Evolutionary conservation across 2,113 vertebrate species (phyloP), one percentile per base, ranked within the genome.

Genomic region (Pionites leucogaster): DNA sequence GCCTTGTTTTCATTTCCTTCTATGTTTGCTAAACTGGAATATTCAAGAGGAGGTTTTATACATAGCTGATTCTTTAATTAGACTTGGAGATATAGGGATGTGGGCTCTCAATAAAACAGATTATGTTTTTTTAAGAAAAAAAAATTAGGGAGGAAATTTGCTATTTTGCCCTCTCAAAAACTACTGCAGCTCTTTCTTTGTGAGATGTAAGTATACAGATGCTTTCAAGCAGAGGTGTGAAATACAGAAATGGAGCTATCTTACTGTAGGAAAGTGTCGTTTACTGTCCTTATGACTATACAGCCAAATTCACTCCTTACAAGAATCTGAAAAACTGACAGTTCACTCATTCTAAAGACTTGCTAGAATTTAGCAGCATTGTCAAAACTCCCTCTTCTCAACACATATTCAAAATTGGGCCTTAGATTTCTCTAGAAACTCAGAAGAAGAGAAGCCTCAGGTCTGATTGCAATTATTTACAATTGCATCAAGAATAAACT

Each of bases 341-440:
- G 74, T 82, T 90, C n/a, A 37, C 49, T 85, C 67, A 37, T 85
- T 67, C 35, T 86, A 25, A 70, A 93, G 87, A 53, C 71, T 55
- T 80, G 82, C 33, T 90, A 50, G 82, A 91, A 91, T 72, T 64
- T 75, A 76, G 87, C 82, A 93, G 87, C 12, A 3, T 70, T 92
- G 79, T 85, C 85, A 91, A 91, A 90, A 90, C 63, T 62, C 75
- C 46, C 24, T 81, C 68, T 83, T 82, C 86, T 85, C 76, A 88
- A 55, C 50, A 59, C 4, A 1, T 20, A 50, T 29, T 64, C 72
- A 76, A 94, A 94, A 86, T 18, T 11, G 7, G 25, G 46, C 37
- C 71, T 57, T 6, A 25, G 41, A 67, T 59, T 79, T 86, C 85
- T 92, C 53, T 59, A 95, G 65, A 33, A 22, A 28, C 37, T 80